Evolutionary conservation across 1,140 invertebrate species (phyloP), one percentile per base, ranked within the genome.

Genomic region (Zaprionus nigranus): DNA sequence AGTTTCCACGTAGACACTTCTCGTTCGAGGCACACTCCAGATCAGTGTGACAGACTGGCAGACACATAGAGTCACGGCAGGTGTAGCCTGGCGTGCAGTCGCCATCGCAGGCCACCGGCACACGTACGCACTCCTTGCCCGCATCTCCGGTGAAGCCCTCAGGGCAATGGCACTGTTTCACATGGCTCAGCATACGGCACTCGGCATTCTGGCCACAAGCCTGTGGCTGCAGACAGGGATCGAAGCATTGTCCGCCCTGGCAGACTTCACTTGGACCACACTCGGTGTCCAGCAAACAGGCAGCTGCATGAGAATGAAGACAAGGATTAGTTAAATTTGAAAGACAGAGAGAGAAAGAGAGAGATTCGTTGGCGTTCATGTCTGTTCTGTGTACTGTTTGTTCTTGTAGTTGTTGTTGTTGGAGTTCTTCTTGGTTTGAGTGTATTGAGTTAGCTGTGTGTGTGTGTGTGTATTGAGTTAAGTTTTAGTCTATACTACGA

Each of bases 181-280:
- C 93, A 85, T 98, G 97, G 90, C 95, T 96, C 20, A 93, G 93
- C n/a, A 96, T 95, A 46, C 94, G 93, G 88, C 97, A 98, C 59
- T 96, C 91, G n/a, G 97, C 96, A 93, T 98, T 98, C 68, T 98
- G 94, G n/a, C 98, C 98, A 93, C 98, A 98, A 1, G 97, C 94
- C 69, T 95, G 95, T 77, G 95, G 94, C 79, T 96, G 92, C 65
- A 95, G 94, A 91, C 98, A 98, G n/a, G 97, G 96, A 94, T 98
- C 96, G 40, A 95, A 93, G 90, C 98, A 98, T 92, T 97, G 96
- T 0, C 96, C 96, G 82, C 96, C 95, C 17, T 96, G 93, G 88
- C 98, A 99, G 76, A 96, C 94, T 91, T 98, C 97, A 3, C 94
- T 94, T 9, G 95, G 92, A 59, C 94, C 95, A 92, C 98, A 98